Evolutionary conservation across 2,797 vertebrate genomes (phyloP), one percentile per base, ranked within the genome.

Genomic region (Nyctalus aviator): DNA sequence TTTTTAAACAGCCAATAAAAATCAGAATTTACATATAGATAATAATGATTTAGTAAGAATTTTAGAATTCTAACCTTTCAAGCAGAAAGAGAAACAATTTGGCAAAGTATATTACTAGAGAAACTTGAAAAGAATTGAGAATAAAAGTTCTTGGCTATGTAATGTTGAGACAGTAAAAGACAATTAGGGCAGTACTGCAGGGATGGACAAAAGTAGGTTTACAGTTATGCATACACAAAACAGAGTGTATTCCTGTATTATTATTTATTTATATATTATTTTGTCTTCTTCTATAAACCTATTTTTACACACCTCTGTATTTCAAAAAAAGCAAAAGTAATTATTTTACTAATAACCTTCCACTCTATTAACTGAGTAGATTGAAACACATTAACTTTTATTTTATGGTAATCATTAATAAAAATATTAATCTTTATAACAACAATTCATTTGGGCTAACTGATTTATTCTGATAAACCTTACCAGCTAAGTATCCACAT

Each of bases 51-150:
- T 77, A 88, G 18, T 69, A 93, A 88, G n/a, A 93, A 94, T 30
- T 73, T 83, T 75, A 87, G 57, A 30, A 88, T 77, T 59, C 12
- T 41, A 88, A 53, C 41, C 73, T 88, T 88, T 91, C 53, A 93
- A 86, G 25, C 64, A 9, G 23, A 92, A 95, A 91, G 66, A 95
- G 25, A 94, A 94, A 84, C 14, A 93, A 86, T 32, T 18, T 89
- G 37, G 20, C 53, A 94, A 95, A 64, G 91, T 59, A 88, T 92
- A 53, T 46, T 71, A 93, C 12, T 73, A 20, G 41, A 78, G 25
- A 96, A 84, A 84, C 53, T 8, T 55, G 32, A 71, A 95, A 94
- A 91, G 62, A 90, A 73, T 18, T 92, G 32, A 77, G 89, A 92
- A 88, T 62, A 75, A 77, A 79, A 79, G n/a, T 73, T 91, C 20